These are phyloP conservation scores for Epinephelus cyanopodus DNA, from an alignment of 2,113 vertebrate genomes.

Conservation along the genomic window DNA sequence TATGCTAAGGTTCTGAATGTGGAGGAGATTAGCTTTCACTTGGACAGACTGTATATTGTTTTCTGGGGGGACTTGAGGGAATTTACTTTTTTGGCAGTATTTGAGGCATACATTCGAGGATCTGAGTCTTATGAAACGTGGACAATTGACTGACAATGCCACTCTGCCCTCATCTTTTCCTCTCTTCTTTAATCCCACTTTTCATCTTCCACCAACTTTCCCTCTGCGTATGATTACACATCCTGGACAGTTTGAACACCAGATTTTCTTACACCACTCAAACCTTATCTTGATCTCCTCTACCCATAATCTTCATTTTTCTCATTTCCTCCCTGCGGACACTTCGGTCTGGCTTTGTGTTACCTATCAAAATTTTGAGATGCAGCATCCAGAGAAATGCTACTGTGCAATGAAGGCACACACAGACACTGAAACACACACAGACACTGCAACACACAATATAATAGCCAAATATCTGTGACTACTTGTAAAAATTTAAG, in stretches of 20 bases:
- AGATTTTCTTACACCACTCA: background rate
- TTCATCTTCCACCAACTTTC: background rate
- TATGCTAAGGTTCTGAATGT: slow-evolving; percentile 6
- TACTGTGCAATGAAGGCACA: background rate
- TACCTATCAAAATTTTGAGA: background rate
- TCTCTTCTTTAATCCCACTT: background rate
- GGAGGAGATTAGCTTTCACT: background rate
- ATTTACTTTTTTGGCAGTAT: background rate
- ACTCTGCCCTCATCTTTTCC: background rate
- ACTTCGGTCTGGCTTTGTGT: background rate
- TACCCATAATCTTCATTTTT: background rate
- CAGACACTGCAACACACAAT: background rate
- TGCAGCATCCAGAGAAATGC: background rate
- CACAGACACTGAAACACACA: background rate
- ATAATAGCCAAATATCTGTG: background rate
- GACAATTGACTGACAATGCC: background rate
- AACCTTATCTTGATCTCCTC: slow-evolving; percentile 4
- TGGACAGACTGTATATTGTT: background rate
- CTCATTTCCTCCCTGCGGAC: background rate
- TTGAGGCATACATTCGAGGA: background rate
- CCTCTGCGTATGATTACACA: background rate
- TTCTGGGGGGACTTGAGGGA: background rate
- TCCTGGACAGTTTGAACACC: background rate
- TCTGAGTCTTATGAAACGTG: background rate
- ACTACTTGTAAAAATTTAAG: background rate